phyloP scores from a whole-genome alignment of 2,888 invertebrate genomes.

The Netelia virgata region DNA sequence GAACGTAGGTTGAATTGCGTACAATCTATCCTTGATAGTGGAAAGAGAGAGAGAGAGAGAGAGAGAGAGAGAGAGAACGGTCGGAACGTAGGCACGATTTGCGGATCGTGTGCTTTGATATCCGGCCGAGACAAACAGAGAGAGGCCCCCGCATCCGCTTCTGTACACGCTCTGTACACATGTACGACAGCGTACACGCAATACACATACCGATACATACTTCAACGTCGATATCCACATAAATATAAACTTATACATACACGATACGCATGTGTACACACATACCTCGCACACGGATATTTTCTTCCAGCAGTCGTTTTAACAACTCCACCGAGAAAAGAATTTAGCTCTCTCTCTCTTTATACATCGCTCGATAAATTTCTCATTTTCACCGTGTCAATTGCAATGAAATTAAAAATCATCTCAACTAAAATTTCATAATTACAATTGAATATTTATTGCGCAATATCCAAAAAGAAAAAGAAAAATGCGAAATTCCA shows the following conservation, averaged over 20 bases:
- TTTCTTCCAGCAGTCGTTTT: too few relatives aligned
- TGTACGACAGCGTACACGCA: conserved; percentile 26
- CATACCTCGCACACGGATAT: not conserved
- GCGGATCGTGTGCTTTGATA: conserved; percentile 56
- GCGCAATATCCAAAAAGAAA: too few relatives aligned
- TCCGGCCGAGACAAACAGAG: conserved; percentile 44
- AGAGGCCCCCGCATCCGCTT: conserved; percentile 51
- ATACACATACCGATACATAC: conserved; percentile 2
- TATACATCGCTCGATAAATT: too few relatives aligned
- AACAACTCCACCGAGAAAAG: too few relatives aligned
- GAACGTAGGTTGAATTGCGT: conserved; percentile 29
- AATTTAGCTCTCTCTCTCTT: too few relatives aligned
- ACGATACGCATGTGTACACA: not conserved
- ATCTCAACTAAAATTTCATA: too few relatives aligned
- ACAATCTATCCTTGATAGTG: conserved; percentile 62
- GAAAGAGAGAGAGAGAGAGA: conserved; percentile 32
- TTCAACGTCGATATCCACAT: not conserved
- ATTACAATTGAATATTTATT: too few relatives aligned
- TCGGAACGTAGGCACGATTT: conserved; percentile 24
- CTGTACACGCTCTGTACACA: conserved; percentile 51
- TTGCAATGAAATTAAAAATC: too few relatives aligned
- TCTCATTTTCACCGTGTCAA: too few relatives aligned
- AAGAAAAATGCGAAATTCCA: too few relatives aligned
- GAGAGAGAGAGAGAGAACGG: conserved; percentile 20
- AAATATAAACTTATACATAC: not conserved